Evolutionary conservation across 2,797 vertebrate species (phyloP), one percentile per base, ranked within the genome.

Genomic region (Atherinosoma microstoma): DNA sequence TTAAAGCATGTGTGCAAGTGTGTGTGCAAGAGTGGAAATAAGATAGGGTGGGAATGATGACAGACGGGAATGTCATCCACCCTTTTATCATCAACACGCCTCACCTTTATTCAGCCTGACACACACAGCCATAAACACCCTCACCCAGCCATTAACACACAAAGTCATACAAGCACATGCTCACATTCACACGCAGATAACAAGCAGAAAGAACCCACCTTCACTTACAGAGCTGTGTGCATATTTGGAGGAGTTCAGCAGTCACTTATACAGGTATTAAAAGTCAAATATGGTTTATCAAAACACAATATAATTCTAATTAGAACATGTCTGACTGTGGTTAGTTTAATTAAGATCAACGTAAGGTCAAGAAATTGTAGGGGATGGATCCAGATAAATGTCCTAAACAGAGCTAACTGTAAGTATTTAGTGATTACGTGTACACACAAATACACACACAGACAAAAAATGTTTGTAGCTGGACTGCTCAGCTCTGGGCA

Each of bases 31-130:
- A 81, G 72, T 82, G 68, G 67, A 84, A 91, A 83, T 47, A 58
- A 87, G 88, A 90, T 88, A 85, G 75, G 76, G 81, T 79, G 87
- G 67, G 88, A 91, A 90, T 70, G 88, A 88, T 87, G 91, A 92
- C 84, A 89, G 92, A 92, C 76, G 60, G 87, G 91, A 93, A 94
- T 93, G 92, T 80, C 91, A 91, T 92, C 87, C 84, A 84, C 72
- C 84, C 78, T 90, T 87, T 92, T 92, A 92, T 94, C 91, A 84
- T 89, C 88, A 85, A 72, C 86, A 79, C 83, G 80, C 85, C 83
- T 92, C 79, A 89, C 86, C 90, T 92, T 86, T 87, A 91, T 87
- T 84, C 87, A 78, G 78, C 74, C 78, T 85, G 80, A 86, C 87
- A 91, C 84, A 85, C 86, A 84, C 38, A 15, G 78, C 76, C 76